A percentile compares a stretch with the other conserved stretches of the same genome.
These are phyloP conservation scores for Oxyura jamaicensis DNA, from an alignment of 2,113 vertebrate species.

Conservation along the genomic window DNA sequence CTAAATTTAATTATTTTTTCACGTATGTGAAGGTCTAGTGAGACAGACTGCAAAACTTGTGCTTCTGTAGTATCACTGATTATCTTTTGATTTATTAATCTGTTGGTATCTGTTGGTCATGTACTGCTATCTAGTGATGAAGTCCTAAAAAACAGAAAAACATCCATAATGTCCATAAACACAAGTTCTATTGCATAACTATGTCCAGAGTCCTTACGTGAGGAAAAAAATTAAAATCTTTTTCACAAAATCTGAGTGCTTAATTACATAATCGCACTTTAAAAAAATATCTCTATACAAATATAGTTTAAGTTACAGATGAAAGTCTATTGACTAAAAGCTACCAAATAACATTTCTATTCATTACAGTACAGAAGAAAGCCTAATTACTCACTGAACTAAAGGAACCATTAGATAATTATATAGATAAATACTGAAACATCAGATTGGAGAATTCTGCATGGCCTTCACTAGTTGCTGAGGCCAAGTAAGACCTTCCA, in stretches of 20 bases:
- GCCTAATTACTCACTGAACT: neutral
- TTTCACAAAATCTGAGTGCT: neutral
- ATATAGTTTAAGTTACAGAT: neutral
- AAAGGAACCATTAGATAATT: neutral
- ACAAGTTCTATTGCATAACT: neutral
- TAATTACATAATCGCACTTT: accelerated
- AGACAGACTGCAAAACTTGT: neutral
- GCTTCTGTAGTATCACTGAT: neutral
- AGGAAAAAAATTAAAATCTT: neutral
- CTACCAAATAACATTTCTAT: neutral
- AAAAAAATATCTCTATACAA: neutral
- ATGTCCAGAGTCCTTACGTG: neutral
- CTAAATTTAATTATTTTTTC: neutral
- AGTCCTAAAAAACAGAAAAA: neutral
- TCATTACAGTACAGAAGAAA: neutral
- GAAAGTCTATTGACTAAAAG: neutral
- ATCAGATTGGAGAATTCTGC: neutral
- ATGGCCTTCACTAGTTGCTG: neutral
- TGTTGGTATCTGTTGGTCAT: neutral
- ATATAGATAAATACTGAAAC: neutral
- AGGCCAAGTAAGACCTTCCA: neutral
- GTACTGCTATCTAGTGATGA: neutral
- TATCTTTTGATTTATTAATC: neutral
- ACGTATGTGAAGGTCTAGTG: neutral
- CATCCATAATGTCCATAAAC: neutral